Percentiles rank a stretch among this genome's conserved stretches.
Evolutionary conservation across 64 coral and sea anemone genomes (phyloP).

Genomic region (Exaiptasia diaphana): DNA sequence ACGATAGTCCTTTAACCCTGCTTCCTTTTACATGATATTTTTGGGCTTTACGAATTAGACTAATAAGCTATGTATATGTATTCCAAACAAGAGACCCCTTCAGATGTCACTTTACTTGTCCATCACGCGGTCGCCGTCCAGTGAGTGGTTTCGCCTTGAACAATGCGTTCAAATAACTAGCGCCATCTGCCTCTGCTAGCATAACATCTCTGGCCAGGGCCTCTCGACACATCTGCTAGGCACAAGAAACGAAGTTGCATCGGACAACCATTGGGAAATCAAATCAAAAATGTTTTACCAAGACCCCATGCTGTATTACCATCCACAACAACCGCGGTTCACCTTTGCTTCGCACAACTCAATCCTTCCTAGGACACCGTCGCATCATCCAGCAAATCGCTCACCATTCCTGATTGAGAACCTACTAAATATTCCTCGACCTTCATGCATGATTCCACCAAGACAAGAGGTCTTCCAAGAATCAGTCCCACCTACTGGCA

Average conservation of each 20-base stretch:
- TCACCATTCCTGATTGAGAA: slow-evolving; percentile 82
- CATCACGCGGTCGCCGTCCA: slow-evolving; percentile 59
- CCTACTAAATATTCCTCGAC: slow-evolving; percentile 41
- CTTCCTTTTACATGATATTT: neutral
- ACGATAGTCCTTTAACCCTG: slow-evolving; percentile 7
- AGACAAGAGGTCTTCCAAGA: slow-evolving; percentile 70
- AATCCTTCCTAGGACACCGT: slow-evolving; percentile 22
- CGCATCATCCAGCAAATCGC: slow-evolving; percentile 20
- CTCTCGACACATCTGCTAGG: slow-evolving; percentile 77
- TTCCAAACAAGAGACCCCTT: slow-evolving; percentile 65
- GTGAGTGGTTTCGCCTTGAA: slow-evolving; percentile 52
- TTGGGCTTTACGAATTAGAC: slow-evolving; percentile 31
- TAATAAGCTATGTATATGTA: slow-evolving; percentile 63
- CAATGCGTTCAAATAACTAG: slow-evolving; percentile 79
- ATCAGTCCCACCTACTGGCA: slow-evolving; percentile 41
- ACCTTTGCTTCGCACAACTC: slow-evolving; percentile 43
- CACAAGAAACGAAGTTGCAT: neutral
- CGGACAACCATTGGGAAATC: neutral
- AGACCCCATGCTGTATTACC: slow-evolving; percentile 78
- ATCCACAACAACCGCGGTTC: slow-evolving; percentile 40
- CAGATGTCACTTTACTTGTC: slow-evolving; percentile 72
- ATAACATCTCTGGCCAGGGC: neutral
- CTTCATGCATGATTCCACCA: slow-evolving; percentile 51
- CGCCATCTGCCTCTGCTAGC: slow-evolving; percentile 72
- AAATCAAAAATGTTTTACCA: slow-evolving; percentile 76